These are phyloP conservation scores for Cyprinodon tularosa DNA, from an alignment of 2,113 vertebrate genomes.

Conservation along the genomic window DNA sequence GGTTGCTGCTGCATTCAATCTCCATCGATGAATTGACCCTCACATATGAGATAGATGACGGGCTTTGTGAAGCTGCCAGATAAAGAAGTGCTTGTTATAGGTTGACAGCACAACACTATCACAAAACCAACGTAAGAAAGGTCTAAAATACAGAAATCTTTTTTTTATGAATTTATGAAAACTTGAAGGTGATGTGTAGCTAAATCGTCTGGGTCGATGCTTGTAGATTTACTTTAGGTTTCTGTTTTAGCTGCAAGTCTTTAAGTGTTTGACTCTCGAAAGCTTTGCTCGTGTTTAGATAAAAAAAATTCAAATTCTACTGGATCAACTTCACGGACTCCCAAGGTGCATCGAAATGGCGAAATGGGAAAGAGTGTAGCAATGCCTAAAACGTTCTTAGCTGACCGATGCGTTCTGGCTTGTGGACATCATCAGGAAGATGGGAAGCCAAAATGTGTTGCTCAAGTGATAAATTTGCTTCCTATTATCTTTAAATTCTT, in stretches of 20 bases:
- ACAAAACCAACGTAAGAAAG: background rate
- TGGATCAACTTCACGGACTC: no score
- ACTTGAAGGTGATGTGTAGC: background rate
- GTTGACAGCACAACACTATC: background rate
- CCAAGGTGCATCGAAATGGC: no score
- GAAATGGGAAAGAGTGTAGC: no score
- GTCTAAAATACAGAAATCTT: no score
- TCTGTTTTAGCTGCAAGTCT: background rate
- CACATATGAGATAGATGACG: slow-evolving; percentile 6
- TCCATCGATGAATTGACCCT: slow-evolving; percentile 53
- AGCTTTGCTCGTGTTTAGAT: no score
- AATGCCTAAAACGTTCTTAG: no score
- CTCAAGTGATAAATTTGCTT: no score
- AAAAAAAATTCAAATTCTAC: no score
- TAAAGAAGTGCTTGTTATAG: background rate
- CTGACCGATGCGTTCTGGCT: no score
- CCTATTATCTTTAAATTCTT: no score
- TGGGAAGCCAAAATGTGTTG: no score
- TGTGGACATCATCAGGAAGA: no score
- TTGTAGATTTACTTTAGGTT: background rate
- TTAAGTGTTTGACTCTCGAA: background rate
- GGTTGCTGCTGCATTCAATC: slow-evolving; percentile 51
- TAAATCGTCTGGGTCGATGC: background rate
- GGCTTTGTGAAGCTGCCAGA: slow-evolving; percentile 44
- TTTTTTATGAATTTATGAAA: background rate